A percentile compares a stretch with the other conserved stretches of the same genome.
phyloP scores from a whole-genome alignment of 2,797 vertebrate species.

The Ibycter americanus region DNA sequence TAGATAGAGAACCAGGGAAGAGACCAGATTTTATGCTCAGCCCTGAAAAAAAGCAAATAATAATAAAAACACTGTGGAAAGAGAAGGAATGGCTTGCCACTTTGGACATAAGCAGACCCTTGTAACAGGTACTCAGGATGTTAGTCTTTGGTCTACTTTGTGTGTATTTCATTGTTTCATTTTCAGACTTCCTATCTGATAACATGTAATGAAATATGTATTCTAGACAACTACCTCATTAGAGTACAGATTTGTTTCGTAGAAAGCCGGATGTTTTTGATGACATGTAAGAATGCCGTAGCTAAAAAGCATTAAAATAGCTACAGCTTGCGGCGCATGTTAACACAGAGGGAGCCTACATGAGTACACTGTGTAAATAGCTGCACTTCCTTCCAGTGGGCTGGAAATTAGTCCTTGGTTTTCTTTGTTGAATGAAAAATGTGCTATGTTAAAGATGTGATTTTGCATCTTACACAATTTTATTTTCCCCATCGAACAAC shows the following conservation, averaged over 20 bases:
- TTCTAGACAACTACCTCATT: not conserved
- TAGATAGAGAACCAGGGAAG: not conserved
- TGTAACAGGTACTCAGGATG: rapidly evolving
- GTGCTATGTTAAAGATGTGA: not conserved
- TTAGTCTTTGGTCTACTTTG: not conserved
- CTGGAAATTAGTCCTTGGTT: not conserved
- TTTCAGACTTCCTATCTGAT: not conserved
- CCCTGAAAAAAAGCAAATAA: not conserved
- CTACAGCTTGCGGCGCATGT: not conserved
- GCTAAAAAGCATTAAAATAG: constrained; percentile 23
- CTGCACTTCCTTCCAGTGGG: not conserved
- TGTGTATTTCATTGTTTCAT: not conserved
- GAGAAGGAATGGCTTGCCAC: not conserved
- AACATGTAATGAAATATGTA: not conserved
- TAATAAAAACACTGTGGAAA: not conserved
- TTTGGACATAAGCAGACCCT: not conserved
- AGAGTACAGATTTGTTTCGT: not conserved
- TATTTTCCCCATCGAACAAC: not conserved
- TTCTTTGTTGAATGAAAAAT: not conserved
- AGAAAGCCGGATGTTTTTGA: not conserved
- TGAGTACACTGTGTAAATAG: not conserved
- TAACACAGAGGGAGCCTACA: not conserved
- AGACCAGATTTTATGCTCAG: not conserved
- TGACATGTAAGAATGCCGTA: not conserved
- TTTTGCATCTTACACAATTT: not conserved